These are phyloP conservation scores for Apocrypta bakeri DNA, from an alignment of 1,140 invertebrate genomes.

Conservation along the genomic window DNA sequence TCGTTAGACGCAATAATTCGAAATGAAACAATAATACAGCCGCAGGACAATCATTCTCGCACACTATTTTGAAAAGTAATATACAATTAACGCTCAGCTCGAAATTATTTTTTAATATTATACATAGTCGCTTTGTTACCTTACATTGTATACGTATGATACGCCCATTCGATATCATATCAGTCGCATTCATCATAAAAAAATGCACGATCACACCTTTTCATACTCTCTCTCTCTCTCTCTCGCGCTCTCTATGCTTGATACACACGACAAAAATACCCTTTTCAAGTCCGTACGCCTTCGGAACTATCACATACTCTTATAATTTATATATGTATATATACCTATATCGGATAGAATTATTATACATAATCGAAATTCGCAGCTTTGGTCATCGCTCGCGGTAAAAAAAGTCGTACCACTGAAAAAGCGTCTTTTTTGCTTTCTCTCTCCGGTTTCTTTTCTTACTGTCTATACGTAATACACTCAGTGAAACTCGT, in stretches of 20 bases:
- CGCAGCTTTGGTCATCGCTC: slow-evolving; percentile 21
- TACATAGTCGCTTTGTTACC: background rate
- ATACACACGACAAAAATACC: slow-evolving; percentile 40
- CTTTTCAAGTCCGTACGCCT: slow-evolving; percentile 5
- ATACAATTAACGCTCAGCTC: background rate
- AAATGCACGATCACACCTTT: no score
- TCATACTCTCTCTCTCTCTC: background rate
- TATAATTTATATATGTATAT: background rate
- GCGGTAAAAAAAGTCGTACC: background rate
- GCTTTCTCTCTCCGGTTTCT: background rate
- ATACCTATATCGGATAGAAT: background rate
- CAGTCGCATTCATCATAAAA: slow-evolving; percentile 11
- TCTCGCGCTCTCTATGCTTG: background rate
- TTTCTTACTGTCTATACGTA: no score
- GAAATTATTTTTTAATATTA: background rate
- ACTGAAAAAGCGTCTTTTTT: background rate
- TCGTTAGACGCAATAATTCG: background rate
- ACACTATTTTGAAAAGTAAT: background rate
- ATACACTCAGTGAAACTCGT: background rate
- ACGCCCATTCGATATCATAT: no score
- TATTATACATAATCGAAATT: background rate
- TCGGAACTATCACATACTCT: slow-evolving; percentile 33
- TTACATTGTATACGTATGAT: background rate
- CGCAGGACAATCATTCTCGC: background rate
- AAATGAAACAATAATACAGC: background rate